Evolutionary conservation across 2,888 invertebrate species (phyloP).

Genomic region (Noctua fimbriata): DNA sequence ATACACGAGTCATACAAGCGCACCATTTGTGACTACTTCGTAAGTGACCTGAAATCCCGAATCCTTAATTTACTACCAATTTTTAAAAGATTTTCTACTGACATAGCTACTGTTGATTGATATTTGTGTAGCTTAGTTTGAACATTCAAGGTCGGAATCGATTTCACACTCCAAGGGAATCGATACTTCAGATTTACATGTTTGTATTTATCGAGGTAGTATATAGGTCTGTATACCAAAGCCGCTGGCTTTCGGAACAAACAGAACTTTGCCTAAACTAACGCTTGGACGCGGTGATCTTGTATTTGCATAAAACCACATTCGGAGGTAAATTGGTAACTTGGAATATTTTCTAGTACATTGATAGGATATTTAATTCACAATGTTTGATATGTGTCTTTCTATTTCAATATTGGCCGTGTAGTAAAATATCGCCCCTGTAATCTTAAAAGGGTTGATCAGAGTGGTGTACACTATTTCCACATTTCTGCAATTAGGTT

Average conservation of each 20-base stretch:
- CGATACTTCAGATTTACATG: constrained; percentile 16
- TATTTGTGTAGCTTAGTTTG: neutral
- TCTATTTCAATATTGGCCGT: neutral
- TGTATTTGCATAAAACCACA: constrained; percentile 45
- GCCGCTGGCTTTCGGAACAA: constrained; percentile 40
- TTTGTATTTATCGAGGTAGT: constrained; percentile 25
- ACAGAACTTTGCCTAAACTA: constrained; percentile 46
- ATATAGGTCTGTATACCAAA: constrained; percentile 13
- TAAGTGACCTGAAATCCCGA: neutral
- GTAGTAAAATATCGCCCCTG: neutral
- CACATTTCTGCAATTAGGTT: neutral
- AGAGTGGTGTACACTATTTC: neutral
- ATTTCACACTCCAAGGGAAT: constrained; percentile 8
- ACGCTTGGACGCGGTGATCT: constrained; percentile 28
- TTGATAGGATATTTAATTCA: neutral
- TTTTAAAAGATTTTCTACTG: neutral
- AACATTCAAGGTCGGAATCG: neutral
- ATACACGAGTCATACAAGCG: neutral
- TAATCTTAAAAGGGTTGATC: neutral
- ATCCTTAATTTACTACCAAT: neutral
- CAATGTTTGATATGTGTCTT: neutral
- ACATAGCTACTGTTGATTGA: neutral
- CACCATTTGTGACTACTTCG: neutral
- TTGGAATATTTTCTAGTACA: neutral
- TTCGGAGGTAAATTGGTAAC: neutral